Evolutionary conservation across 1,140 invertebrate genomes (phyloP).

Genomic region (Gryllus bimaculatus): DNA sequence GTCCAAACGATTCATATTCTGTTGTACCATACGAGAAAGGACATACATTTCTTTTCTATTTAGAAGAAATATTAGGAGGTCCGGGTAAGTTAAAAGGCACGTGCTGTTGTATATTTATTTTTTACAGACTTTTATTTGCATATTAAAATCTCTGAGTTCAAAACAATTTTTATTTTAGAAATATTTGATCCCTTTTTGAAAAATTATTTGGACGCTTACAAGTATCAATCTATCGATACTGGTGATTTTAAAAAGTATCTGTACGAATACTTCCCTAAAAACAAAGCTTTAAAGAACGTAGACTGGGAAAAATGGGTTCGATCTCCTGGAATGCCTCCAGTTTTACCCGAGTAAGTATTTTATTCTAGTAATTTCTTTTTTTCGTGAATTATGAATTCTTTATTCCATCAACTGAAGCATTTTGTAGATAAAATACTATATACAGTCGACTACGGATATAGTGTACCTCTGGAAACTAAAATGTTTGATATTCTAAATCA

Average conservation of each 20-base stretch:
- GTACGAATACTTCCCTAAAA: conserved; percentile 65
- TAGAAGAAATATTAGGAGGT: conserved; percentile 79
- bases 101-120: background rate
- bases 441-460: too few species aligned
- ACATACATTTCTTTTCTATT: conserved; percentile 73
- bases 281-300: conserved; percentile 39
- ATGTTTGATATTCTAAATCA: too few species aligned
- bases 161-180: conserved; percentile 34
- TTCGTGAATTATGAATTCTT: too few species aligned
- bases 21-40: conserved; percentile 89
- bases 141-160: background rate
- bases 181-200: conserved; percentile 79
- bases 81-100: conserved; percentile 41
- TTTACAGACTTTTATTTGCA: background rate
- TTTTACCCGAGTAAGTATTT: conserved; percentile 59
- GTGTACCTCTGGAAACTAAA: too few species aligned
- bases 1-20: conserved; percentile 90
- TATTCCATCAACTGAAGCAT: too few species aligned
- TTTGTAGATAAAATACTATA: too few species aligned
- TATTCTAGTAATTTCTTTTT: too few species aligned
- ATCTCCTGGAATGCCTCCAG: conserved; percentile 73
- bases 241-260: conserved; percentile 71
- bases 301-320: conserved; percentile 84
- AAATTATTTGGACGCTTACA: conserved; percentile 71
- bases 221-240: conserved; percentile 74